Base-by-base conservation (phyloP, 2,888 invertebrate genomes). In the Nemapogon koenigi region DNA sequence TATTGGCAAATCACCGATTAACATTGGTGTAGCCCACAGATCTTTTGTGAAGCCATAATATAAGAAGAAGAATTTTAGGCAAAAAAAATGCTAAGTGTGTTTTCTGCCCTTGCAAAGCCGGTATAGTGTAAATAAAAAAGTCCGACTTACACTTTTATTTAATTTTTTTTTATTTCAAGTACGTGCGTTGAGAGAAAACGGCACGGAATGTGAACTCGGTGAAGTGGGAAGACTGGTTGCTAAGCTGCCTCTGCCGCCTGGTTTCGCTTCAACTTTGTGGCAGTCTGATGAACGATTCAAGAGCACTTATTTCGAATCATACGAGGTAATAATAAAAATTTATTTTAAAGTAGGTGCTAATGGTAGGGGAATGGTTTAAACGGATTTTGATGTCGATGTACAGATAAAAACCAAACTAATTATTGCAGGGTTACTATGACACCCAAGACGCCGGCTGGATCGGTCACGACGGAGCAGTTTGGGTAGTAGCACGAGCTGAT, bases 371-470 rank as follows among this genome's bases (percentile, higher is more conserved):
- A 6, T 7, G 33, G 33, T 16, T 16, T 13, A 33, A 8, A 10
- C 15, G 10, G 15, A 13, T 16, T 13, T 17, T 13, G 33, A 16
- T 33, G 6, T 7, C 16, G 4, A 33, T 7, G 3, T 26, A 33
- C 11, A 10, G n/a, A 25, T 22, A 7, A 3, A 13, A 11, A 26
- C 26, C 26, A 4, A n/a, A n/a, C 26, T 35, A 28, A 30, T n/a
- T 32, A 28, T 30, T 43, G 8, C 53, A 92, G 91, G 92, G 91
- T 3, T 93, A 86, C 63, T 94, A 97, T 57, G 95, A 96, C 56
- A 96, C 96, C 0, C 95, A 95, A 90, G 97, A 97, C 59, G 94
- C 94, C 1, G 97, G 96, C 0, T 92, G 89, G 63, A 82, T 86
- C 40, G 93, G 94, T 55, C 84, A 88, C 38, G 85, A 88, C 46